Conservation (phyloP, 2,888 invertebrate genomes). For the Peribatodes rhomboidaria region DNA sequence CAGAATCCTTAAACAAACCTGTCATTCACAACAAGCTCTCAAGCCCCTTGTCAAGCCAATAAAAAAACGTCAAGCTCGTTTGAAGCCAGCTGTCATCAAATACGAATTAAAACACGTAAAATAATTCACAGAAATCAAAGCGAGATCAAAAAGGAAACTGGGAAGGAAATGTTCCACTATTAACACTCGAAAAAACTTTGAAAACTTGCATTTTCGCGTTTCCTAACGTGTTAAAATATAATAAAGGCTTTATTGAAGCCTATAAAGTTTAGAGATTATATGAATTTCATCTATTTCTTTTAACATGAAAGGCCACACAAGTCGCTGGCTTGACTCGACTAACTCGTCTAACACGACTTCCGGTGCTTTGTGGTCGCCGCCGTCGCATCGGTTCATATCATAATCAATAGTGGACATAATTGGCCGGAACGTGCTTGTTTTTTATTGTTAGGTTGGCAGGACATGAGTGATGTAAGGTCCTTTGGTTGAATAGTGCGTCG, state of each 20-base stretch:
- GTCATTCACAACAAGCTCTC: conserved; percentile 25
- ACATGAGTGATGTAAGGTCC: conserved; percentile 29
- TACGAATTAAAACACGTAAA: conserved; percentile 54
- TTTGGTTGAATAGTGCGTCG: conserved; percentile 20
- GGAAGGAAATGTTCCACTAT: conserved; percentile 36
- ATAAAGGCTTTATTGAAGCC: conserved; percentile 33
- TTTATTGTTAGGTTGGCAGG: conserved; percentile 35
- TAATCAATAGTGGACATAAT: conserved; percentile 51
- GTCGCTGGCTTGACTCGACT: conserved; percentile 30
- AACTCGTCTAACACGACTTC: conserved; percentile 28
- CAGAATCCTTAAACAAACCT: conserved; percentile 20
- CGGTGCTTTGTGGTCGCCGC: conserved; percentile 39
- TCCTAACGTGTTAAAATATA: conserved; percentile 28
- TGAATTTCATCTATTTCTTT: conserved; percentile 11
- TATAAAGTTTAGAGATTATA: conserved; percentile 30
- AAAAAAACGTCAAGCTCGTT: conserved; percentile 36
- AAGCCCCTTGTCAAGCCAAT: conserved; percentile 29
- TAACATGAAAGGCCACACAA: conserved; percentile 34
- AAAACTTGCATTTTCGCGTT: conserved; percentile 34
- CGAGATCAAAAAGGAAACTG: conserved; percentile 50
- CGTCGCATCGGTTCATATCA: conserved; percentile 55
- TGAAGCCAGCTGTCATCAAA: conserved; percentile 47
- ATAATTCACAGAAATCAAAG: conserved; percentile 62
- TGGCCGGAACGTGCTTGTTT: conserved; percentile 37
- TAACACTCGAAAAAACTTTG: conserved; percentile 29